Conservation (phyloP, 2,888 invertebrate species). For the Mallateleia sp. region DNA sequence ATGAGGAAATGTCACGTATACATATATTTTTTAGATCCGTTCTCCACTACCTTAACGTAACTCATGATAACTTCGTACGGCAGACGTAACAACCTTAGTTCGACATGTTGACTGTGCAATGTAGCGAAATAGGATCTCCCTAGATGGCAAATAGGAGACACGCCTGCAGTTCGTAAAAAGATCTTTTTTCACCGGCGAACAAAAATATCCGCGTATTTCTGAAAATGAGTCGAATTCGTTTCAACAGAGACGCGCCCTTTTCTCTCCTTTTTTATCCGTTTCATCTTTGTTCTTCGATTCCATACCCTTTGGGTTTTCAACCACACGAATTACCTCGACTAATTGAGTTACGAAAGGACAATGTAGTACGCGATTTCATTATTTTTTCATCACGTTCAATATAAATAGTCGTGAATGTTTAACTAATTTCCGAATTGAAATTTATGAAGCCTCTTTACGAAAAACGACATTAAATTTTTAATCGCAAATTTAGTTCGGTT, state of each 20-base stretch:
- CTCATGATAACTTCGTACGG: constrained; percentile 18
- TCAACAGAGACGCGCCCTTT: background rate
- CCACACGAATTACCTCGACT: constrained; percentile 30
- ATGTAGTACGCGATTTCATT: constrained; percentile 51
- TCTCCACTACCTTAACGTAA: constrained; percentile 9
- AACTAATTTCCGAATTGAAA: constrained; percentile 31
- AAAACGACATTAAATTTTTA: too few relatives aligned
- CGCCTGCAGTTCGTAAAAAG: constrained; percentile 16
- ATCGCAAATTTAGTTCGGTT: too few relatives aligned
- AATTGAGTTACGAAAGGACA: constrained; percentile 63
- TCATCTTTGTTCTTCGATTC: constrained; percentile 41
- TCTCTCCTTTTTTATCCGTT: background rate
- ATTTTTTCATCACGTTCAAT: constrained; percentile 23
- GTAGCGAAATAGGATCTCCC: constrained; percentile 37
- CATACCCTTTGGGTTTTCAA: constrained; percentile 38
- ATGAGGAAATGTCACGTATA: constrained; percentile 23
- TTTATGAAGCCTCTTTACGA: too few relatives aligned
- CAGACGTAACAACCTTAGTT: constrained; percentile 12
- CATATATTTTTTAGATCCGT: constrained; percentile 9
- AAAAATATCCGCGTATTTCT: constrained; percentile 24
- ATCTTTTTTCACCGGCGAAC: constrained; percentile 10
- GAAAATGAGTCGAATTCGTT: constrained; percentile 27
- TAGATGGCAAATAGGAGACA: constrained; percentile 13
- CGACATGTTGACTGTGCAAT: constrained; percentile 31
- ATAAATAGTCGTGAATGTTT: constrained; percentile 32